These are phyloP conservation scores for Andrena flavipes DNA, from an alignment of 2,888 invertebrate genomes.

Conservation along the genomic window DNA sequence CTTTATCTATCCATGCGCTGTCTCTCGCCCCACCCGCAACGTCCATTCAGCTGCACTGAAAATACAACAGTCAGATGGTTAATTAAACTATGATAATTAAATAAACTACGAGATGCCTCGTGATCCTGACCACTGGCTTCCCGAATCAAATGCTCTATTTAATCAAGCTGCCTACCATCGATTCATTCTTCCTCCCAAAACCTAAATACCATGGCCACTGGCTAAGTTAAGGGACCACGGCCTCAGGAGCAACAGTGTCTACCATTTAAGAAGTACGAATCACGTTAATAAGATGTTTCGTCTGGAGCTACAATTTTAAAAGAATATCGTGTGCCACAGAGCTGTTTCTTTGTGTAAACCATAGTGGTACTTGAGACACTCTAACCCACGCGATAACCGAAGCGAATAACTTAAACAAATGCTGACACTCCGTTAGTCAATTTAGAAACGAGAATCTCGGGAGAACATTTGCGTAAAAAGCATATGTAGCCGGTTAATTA, in stretches of 20 bases:
- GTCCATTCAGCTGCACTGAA: slow-evolving; percentile 66
- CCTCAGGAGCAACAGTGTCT: too few relatives aligned
- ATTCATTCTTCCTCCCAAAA: too few relatives aligned
- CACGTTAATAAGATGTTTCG: too few relatives aligned
- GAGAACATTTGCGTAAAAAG: not conserved
- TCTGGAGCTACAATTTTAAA: too few relatives aligned
- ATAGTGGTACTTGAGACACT: not conserved
- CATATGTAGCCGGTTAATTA: too few relatives aligned
- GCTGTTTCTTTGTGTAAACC: not conserved
- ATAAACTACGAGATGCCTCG: not conserved
- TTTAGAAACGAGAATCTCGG: not conserved
- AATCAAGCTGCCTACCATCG: too few relatives aligned
- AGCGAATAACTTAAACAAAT: not conserved
- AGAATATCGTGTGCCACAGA: too few relatives aligned
- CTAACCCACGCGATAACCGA: not conserved
- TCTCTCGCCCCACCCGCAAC: slow-evolving; percentile 29
- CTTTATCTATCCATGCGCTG: slow-evolving; percentile 64
- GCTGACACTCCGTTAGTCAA: slow-evolving; percentile 4
- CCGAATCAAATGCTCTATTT: too few relatives aligned
- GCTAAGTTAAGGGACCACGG: too few relatives aligned
- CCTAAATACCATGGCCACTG: too few relatives aligned
- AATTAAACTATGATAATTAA: not conserved
- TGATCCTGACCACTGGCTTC: too few relatives aligned
- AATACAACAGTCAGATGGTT: slow-evolving; percentile 6
- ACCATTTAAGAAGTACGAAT: too few relatives aligned